These are phyloP conservation scores for Hymenochirus boettgeri DNA, from an alignment of 2,113 vertebrate genomes.

Conservation along the genomic window DNA sequence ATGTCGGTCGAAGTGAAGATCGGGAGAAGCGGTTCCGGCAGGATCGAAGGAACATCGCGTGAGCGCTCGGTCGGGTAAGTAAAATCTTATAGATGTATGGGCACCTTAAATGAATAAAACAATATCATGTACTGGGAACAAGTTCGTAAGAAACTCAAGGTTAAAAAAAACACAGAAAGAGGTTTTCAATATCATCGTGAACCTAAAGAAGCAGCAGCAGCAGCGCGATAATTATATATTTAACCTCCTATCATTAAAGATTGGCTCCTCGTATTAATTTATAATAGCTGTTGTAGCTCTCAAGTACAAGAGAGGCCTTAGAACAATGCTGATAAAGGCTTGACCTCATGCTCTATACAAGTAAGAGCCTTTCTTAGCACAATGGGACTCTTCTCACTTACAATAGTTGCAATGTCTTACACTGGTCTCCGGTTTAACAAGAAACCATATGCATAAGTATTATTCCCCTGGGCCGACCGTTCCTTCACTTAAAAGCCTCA, in stretches of 20 bases:
- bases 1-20: too few species aligned
- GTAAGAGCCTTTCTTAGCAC: constrained; percentile 21
- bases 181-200: too few species aligned
- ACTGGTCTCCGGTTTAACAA: constrained; percentile 21
- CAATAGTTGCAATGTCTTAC: constrained; percentile 36
- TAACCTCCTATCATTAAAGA: background rate
- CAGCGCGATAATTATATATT: too few species aligned
- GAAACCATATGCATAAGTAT: constrained; percentile 35
- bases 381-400: constrained; percentile 3
- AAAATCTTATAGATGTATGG: too few species aligned
- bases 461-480: constrained; percentile 29
- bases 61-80: too few species aligned
- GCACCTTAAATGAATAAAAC: too few species aligned
- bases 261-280: background rate
- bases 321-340: constrained; percentile 31
- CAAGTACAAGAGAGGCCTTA: constrained; percentile 9
- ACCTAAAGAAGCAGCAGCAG: too few species aligned
- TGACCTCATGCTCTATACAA: constrained; percentile 14
- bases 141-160: too few species aligned
- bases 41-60: too few species aligned
- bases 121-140: too few species aligned
- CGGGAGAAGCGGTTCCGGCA: too few species aligned
- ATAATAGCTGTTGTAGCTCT: constrained; percentile 9
- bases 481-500: constrained; percentile 10
- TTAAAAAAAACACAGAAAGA: too few species aligned